Evolutionary conservation across 1,140 invertebrate species (phyloP).

Genomic region (Telenomus remus): DNA sequence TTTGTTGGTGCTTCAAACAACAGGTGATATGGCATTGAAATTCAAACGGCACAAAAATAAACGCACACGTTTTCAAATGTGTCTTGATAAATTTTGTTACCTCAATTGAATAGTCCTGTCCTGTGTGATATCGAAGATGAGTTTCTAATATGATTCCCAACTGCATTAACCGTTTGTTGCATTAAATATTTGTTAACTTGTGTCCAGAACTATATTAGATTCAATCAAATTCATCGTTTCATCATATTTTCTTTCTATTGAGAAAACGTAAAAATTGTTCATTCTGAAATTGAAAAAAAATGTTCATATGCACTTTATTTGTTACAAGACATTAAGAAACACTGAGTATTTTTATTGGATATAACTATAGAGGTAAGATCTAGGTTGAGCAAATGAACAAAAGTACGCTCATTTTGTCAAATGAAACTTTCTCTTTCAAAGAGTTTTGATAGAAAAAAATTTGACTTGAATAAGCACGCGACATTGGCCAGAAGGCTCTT

Average conservation of each 20-base stretch:
- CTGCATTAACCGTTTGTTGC: not conserved
- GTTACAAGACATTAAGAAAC: too few species aligned
- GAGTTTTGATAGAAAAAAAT: not conserved
- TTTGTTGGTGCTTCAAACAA: slow-evolving; percentile 3
- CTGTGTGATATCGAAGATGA: slow-evolving; percentile 8
- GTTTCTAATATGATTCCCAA: slow-evolving; percentile 4
- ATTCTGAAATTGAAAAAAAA: too few species aligned
- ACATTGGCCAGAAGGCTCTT: slow-evolving; percentile 14
- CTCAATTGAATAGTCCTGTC: slow-evolving; percentile 5
- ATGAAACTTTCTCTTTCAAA: not conserved
- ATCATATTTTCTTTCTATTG: too few species aligned
- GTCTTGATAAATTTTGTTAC: slow-evolving; percentile 12
- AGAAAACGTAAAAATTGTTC: too few species aligned
- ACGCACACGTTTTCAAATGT: not conserved
- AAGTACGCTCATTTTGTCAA: not conserved
- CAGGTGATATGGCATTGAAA: slow-evolving; percentile 19
- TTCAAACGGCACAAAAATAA: slow-evolving; percentile 7
- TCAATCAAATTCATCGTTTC: not conserved
- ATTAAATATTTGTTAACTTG: slow-evolving; percentile 15
- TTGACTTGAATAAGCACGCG: slow-evolving; percentile 7
- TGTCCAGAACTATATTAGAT: not conserved
- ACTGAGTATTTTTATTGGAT: too few species aligned
- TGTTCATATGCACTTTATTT: too few species aligned
- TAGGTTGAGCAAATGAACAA: too few species aligned
- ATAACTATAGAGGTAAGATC: too few species aligned